A percentile compares a stretch with the other conserved stretches of the same genome.
phyloP scores from a whole-genome alignment of 2,888 invertebrate species.

The Erannis defoliaria region DNA sequence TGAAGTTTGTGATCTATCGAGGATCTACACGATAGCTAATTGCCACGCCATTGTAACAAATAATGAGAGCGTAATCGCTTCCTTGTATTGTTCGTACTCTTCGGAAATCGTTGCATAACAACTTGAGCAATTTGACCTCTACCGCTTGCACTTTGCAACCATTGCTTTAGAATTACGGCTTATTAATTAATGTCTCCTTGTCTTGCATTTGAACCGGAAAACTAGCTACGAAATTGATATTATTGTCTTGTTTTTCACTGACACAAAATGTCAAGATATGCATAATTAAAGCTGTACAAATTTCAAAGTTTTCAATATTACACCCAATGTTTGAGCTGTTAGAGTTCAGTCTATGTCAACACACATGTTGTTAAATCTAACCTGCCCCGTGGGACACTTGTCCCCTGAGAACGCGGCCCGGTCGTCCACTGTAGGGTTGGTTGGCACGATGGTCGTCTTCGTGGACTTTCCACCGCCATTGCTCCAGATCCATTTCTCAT shows the following conservation, averaged over 20 bases:
- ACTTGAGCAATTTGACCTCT: slow-evolving; percentile 1
- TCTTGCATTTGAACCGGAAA: slow-evolving; percentile 4
- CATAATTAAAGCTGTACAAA: slow-evolving; percentile 23
- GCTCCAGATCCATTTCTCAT: slow-evolving; percentile 47
- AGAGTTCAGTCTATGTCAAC: slow-evolving; percentile 18
- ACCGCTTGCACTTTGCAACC: not conserved
- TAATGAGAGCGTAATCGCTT: not conserved
- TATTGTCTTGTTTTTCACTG: not conserved
- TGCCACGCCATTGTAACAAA: not conserved
- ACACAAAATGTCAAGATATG: not conserved
- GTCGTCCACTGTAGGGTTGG: not conserved
- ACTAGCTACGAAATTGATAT: not conserved
- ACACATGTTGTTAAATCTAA: slow-evolving; percentile 11
- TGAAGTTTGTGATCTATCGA: not conserved
- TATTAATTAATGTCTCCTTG: not conserved
- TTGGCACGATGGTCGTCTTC: not conserved
- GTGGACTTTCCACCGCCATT: not conserved
- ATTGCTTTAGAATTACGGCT: not conserved
- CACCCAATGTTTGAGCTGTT: not conserved
- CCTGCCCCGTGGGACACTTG: slow-evolving; percentile 5
- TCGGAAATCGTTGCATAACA: slow-evolving; percentile 4
- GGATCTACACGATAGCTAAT: slow-evolving; percentile 1
- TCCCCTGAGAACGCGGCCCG: slow-evolving; percentile 2
- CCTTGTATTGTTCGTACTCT: not conserved
- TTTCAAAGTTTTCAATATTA: not conserved